A percentile compares a stretch with the other conserved stretches of the same genome.
phyloP scores from a whole-genome alignment of 1,140 invertebrate genomes.

The Lamellibrachia luymesi region DNA sequence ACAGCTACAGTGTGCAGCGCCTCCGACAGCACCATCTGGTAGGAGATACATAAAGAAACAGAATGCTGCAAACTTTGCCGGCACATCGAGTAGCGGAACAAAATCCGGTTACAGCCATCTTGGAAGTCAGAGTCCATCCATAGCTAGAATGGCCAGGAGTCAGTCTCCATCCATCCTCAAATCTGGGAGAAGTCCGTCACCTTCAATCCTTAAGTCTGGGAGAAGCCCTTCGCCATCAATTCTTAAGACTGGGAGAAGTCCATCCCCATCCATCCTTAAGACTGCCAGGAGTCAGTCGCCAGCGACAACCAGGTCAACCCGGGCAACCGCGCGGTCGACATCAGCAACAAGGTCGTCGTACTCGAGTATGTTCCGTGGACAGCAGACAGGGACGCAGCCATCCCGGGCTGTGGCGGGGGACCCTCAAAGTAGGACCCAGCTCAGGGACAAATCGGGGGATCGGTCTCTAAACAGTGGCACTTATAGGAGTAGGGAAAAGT shows the following conservation, averaged over 20 bases:
- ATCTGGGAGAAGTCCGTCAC: background rate
- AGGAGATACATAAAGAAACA: background rate
- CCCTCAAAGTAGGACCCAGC: background rate
- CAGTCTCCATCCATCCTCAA: background rate
- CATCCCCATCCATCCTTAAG: background rate
- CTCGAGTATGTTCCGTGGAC: background rate
- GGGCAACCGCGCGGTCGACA: background rate
- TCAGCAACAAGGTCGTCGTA: background rate
- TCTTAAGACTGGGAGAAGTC: too few species aligned
- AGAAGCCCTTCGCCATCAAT: background rate
- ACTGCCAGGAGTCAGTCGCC: background rate
- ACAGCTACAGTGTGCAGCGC: background rate
- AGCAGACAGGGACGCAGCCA: background rate
- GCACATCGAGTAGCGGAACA: background rate
- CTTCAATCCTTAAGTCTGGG: background rate
- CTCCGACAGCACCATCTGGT: background rate
- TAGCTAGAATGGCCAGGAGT: background rate
- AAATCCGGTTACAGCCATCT: background rate
- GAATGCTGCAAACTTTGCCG: background rate
- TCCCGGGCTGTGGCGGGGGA: background rate
- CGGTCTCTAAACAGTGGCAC: background rate
- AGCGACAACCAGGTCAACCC: background rate
- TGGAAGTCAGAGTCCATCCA: background rate
- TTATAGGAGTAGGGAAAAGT: background rate
- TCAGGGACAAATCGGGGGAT: background rate